Conservation (phyloP, 2,888 invertebrate species). For the Idaea aversata region DNA sequence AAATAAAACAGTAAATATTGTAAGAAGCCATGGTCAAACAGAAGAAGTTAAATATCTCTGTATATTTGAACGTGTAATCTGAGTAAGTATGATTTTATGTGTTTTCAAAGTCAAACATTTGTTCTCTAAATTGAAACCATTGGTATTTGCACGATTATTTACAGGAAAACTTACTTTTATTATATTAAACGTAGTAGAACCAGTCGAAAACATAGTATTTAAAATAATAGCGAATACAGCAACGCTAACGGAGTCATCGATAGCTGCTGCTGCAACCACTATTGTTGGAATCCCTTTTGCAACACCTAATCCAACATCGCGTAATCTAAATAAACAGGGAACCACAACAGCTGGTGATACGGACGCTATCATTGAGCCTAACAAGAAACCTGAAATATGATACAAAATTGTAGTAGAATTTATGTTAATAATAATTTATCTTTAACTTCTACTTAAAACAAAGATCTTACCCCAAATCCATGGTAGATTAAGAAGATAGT, state of each 20-base stretch:
- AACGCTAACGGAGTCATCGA: constrained; percentile 95
- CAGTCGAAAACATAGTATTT: constrained; percentile 87
- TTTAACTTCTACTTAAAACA: not conserved
- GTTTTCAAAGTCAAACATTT: constrained; percentile 10
- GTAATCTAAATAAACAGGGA: constrained; percentile 88
- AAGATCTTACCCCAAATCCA: constrained; percentile 84
- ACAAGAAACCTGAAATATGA: constrained; percentile 75
- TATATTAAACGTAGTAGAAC: constrained; percentile 82
- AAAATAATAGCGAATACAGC: constrained; percentile 91
- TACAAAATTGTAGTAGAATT: not conserved
- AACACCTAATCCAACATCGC: constrained; percentile 87
- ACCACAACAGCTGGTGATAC: constrained; percentile 96
- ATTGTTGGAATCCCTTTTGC: constrained; percentile 93
- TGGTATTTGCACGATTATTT: constrained; percentile 8
- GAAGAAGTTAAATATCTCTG: not conserved
- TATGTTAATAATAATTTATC: not conserved
- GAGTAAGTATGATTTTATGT: not conserved
- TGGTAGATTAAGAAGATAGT: constrained; percentile 85
- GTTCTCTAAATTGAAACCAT: not conserved
- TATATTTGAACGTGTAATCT: not conserved
- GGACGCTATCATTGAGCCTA: constrained; percentile 90
- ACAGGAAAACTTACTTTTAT: constrained; percentile 71
- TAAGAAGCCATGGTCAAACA: not conserved
- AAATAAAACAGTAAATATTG: constrained; percentile 8
- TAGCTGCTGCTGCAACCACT: constrained; percentile 91